These are phyloP conservation scores for Horisme vitalbata DNA, from an alignment of 2,888 invertebrate genomes.

Conservation along the genomic window DNA sequence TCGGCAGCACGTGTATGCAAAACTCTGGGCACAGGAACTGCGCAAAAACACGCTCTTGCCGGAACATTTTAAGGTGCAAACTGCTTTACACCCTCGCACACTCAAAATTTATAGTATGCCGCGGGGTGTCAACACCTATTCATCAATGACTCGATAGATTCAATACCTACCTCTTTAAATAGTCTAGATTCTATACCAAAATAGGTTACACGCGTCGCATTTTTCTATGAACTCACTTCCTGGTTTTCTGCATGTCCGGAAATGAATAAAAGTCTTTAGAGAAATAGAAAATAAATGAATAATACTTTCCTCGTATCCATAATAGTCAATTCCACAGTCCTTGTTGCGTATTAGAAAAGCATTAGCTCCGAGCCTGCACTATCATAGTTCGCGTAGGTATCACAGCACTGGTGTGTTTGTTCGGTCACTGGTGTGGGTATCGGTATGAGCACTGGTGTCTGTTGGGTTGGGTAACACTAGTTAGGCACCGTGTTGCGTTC, in stretches of 20 bases:
- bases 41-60: constrained; percentile 67
- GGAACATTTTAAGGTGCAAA: constrained; percentile 67
- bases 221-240: constrained; percentile 48
- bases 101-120: constrained; percentile 71
- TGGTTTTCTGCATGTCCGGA: constrained; percentile 28
- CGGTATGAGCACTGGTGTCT: constrained; percentile 3
- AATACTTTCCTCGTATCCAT: constrained; percentile 82
- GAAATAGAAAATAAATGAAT: constrained; percentile 39
- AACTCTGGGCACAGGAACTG: constrained; percentile 56
- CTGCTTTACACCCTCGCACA: constrained; percentile 48
- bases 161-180: constrained; percentile 47
- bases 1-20: constrained; percentile 80
- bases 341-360: constrained; percentile 67
- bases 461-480: constrained; percentile 21
- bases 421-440: constrained; percentile 63
- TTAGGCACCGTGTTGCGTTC: constrained; percentile 35
- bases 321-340: constrained; percentile 71
- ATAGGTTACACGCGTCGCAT: constrained; percentile 50
- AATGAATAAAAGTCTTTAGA: neutral
- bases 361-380: constrained; percentile 71
- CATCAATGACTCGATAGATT: constrained; percentile 67
- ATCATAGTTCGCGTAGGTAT: constrained; percentile 65
- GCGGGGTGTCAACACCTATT: constrained; percentile 70
- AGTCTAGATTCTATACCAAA: constrained; percentile 54
- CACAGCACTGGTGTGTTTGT: constrained; percentile 59